A percentile compares a stretch with the other conserved stretches of the same genome.
phyloP scores from a whole-genome alignment of 1,140 invertebrate genomes.

The Nomia melanderi region DNA sequence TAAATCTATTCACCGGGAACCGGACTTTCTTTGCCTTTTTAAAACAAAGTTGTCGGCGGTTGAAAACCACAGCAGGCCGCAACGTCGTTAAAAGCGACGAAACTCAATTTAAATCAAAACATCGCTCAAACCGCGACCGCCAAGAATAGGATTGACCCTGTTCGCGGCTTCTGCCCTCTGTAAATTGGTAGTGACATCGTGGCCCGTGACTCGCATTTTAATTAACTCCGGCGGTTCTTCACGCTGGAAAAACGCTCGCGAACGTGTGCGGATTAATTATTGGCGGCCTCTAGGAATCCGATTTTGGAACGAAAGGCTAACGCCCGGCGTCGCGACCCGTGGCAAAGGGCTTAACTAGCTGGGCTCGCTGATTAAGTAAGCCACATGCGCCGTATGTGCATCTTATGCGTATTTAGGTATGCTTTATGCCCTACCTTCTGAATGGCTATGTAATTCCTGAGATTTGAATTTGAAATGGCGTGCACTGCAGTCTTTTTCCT shows the following conservation, averaged over 20 bases:
- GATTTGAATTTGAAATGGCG: no score
- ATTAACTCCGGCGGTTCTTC: conserved; percentile 51
- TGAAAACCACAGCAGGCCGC: background rate
- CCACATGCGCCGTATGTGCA: no score
- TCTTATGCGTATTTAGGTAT: no score
- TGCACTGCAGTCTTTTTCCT: no score
- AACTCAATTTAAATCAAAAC: background rate
- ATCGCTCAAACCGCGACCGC: no score
- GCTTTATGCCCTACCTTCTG: no score
- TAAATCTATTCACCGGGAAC: no score
- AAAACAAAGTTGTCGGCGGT: no score
- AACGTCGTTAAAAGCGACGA: background rate
- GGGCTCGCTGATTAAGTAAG: background rate
- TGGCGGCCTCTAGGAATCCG: conserved; percentile 35
- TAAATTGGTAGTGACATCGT: conserved; percentile 40
- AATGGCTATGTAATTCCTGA: no score
- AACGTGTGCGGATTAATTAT: conserved; percentile 52
- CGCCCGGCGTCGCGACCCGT: background rate
- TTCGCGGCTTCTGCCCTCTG: conserved; percentile 24
- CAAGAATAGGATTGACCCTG: conserved; percentile 26
- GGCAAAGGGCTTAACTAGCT: background rate
- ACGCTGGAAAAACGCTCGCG: conserved; percentile 33
- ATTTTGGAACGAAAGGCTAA: conserved; percentile 19
- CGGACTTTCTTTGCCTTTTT: no score
- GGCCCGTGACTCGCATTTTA: conserved; percentile 38